A percentile compares a stretch with the other conserved stretches of the same genome.
These are phyloP conservation scores for Epinephelus cyanopodus DNA, from an alignment of 2,113 vertebrate genomes.

Conservation along the genomic window DNA sequence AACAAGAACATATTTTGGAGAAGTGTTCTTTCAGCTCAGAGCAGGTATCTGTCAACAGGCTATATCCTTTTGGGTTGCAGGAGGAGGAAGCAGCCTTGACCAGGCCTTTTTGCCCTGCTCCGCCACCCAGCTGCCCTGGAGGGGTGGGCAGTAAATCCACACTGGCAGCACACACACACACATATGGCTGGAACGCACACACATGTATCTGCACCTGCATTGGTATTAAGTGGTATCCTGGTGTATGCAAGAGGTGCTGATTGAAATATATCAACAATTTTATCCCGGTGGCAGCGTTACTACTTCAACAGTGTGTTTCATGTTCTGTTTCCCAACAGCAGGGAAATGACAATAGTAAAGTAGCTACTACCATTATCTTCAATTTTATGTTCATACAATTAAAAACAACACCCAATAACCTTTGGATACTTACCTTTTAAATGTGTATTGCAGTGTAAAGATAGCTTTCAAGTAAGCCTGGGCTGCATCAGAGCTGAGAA, in stretches of 20 bases:
- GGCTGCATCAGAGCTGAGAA: neutral
- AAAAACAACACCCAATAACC: neutral
- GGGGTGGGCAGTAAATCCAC: conserved; percentile 72
- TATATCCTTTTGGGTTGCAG: conserved; percentile 68
- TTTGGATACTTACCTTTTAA: neutral
- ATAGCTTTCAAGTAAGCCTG: neutral
- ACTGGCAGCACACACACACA: conserved; percentile 39
- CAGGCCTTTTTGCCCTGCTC: conserved; percentile 62
- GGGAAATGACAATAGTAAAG: neutral
- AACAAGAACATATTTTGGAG: conserved; percentile 59
- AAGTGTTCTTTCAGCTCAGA: conserved; percentile 75
- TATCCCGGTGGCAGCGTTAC: conserved; percentile 17
- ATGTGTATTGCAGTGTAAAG: neutral
- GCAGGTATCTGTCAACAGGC: conserved; percentile 81
- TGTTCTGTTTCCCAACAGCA: conserved; percentile 1
- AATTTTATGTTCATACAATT: neutral
- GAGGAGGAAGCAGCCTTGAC: conserved; percentile 80
- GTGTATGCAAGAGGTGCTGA: conserved; percentile 36
- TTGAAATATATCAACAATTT: conserved; percentile 65
- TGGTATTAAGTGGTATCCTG: conserved; percentile 36
- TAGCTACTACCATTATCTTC: neutral
- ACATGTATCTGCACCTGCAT: conserved; percentile 60
- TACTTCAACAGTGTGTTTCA: conserved; percentile 6
- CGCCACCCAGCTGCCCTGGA: conserved; percentile 70
- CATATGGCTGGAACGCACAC: conserved; percentile 44